Evolutionary conservation across 2,113 vertebrate genomes (phyloP), one percentile per base, ranked within the genome.

Genomic region (Urocynchramus pylzowi): DNA sequence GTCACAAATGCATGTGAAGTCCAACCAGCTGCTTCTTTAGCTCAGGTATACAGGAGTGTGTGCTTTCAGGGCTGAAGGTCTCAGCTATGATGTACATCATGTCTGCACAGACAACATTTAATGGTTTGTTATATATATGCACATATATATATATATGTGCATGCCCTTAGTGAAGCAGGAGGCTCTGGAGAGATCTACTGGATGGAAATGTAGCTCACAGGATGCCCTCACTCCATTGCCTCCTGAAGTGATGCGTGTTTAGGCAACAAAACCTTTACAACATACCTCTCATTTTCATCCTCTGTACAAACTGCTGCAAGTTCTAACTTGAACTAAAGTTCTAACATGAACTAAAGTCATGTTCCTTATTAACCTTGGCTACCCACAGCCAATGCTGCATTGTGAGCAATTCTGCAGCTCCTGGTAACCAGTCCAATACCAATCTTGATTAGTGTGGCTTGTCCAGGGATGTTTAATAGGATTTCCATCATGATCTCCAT

Each of bases 41-140:
- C 92, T 97, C 96, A 97, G 94, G 92, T 92, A 90, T 71, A 64
- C 37, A 87, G 64, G 73, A 52, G 16, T 16, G 26, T 70, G 64
- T 64, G 49, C 49, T 94, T 85, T 92, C 69, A 81, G 44, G 60
- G 61, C 63, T 91, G 73, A 86, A 76, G 54, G 33, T 84, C 68
- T 68, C 20, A 5, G 57, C 69, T 80, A 10, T n/a, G 39, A 79
- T 35, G 42, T 67, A 35, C 35, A 64, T 56, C 19, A 28, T 33
- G 44, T 60, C 71, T 81, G 59, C 35, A 89, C 19, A 82, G 53
- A 41, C 30, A 50, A 19, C 0, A 0, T 39, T 81, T 61, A 67
- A 56, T 30, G 20, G 41, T 81, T 87, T 81, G 64, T 45, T 68
- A 37, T 20, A n/a, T n/a, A n/a, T n/a, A n/a, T n/a, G n/a, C n/a